Conservation (phyloP, 2,888 invertebrate species). For the Lobophora halterata region DNA sequence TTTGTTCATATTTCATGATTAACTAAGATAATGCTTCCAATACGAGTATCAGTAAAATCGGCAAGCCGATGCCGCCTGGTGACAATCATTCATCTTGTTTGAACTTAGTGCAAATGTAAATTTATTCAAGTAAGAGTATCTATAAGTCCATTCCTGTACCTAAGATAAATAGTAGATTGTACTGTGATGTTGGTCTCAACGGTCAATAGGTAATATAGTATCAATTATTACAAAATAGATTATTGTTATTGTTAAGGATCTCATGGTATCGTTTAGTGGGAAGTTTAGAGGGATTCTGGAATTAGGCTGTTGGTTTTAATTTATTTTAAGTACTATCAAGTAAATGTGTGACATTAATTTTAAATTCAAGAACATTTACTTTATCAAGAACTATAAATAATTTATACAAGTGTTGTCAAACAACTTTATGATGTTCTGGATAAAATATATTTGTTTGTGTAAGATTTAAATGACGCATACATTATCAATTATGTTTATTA, state of each 20-base stretch:
- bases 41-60: constrained; percentile 36
- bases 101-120: constrained; percentile 73
- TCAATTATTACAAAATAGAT: constrained; percentile 75
- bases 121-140: constrained; percentile 54
- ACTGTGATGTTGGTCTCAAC: constrained; percentile 79
- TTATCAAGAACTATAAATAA: constrained; percentile 28
- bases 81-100: constrained; percentile 52
- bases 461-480: constrained; percentile 24
- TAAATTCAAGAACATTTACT: constrained; percentile 26
- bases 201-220: constrained; percentile 76
- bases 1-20: constrained; percentile 24
- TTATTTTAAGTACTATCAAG: constrained; percentile 48
- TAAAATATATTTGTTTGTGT: constrained; percentile 33
- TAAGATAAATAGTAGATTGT: constrained; percentile 76
- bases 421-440: constrained; percentile 46
- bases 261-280: constrained; percentile 72
- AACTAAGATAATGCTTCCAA: constrained; percentile 15
- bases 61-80: constrained; percentile 62
- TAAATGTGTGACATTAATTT: constrained; percentile 40
- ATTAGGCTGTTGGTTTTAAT: constrained; percentile 63
- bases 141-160: constrained; percentile 78
- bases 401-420: constrained; percentile 48
- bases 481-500: constrained; percentile 13
- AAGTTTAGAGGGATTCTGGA: constrained; percentile 71
- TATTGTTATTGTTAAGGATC: constrained; percentile 80